A percentile compares a stretch with the other conserved stretches of the same genome.
Evolutionary conservation across 2,113 vertebrate genomes (phyloP).

Genomic region (Mustela lutreola): DNA sequence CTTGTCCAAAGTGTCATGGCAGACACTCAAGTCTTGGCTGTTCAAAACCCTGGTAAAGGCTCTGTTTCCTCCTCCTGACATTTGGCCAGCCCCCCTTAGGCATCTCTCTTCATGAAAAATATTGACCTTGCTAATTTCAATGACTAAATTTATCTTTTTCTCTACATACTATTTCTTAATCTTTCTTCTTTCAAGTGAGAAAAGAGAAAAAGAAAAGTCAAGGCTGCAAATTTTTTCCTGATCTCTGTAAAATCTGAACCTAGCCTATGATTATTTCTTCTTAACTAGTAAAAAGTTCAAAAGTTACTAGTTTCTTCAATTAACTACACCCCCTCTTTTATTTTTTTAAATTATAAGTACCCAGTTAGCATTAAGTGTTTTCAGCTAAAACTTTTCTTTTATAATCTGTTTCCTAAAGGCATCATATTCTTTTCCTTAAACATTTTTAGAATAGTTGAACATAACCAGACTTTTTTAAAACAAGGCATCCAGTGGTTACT

Average conservation of each 20-base stretch:
- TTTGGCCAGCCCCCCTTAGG: neutral
- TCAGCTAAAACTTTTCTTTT: slow-evolving; percentile 18
- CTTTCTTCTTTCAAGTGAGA: slow-evolving; percentile 24
- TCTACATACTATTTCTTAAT: neutral
- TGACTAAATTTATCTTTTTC: neutral
- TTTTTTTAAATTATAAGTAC: slow-evolving; percentile 1
- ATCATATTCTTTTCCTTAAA: neutral
- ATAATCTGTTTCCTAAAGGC: neutral
- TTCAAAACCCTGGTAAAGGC: neutral
- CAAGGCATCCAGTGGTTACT: neutral
- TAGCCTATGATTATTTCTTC: slow-evolving; percentile 47
- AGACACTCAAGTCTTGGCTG: neutral
- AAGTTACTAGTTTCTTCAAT: slow-evolving; percentile 51
- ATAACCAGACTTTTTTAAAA: neutral
- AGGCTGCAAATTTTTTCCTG: neutral
- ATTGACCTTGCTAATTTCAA: slow-evolving; percentile 48
- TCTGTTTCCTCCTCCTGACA: neutral
- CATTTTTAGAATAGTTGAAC: neutral
- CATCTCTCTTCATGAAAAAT: neutral
- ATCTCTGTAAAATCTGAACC: neutral
- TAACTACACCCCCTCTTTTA: neutral
- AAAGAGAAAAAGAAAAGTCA: neutral
- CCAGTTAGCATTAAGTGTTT: neutral
- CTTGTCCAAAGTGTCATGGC: neutral
- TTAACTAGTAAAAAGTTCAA: neutral